These are phyloP conservation scores for Zele albiditarsus DNA, from an alignment of 2,888 invertebrate species.

Conservation along the genomic window DNA sequence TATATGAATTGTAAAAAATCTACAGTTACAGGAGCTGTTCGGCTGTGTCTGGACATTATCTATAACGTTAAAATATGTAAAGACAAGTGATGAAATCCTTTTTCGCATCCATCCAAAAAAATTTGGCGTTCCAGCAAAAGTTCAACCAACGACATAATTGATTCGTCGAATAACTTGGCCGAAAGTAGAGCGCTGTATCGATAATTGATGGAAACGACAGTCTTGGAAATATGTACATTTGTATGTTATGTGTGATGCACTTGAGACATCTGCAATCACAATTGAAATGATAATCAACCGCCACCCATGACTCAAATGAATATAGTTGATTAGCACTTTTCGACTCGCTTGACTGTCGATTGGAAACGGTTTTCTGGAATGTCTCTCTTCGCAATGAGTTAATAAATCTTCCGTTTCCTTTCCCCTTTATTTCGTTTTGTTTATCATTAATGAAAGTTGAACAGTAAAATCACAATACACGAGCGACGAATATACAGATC, in stretches of 20 bases:
- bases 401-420: background rate
- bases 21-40: background rate
- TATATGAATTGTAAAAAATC: background rate
- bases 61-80: background rate
- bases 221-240: constrained; percentile 11
- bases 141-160: background rate
- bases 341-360: constrained; percentile 12
- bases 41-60: background rate
- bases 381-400: background rate
- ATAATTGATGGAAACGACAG: background rate
- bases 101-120: background rate
- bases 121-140: background rate
- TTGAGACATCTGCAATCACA: background rate
- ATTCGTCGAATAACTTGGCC: background rate
- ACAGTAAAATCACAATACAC: constrained; percentile 17
- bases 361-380: constrained; percentile 19
- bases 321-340: background rate
- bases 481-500: background rate
- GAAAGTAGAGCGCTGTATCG: background rate
- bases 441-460: background rate
- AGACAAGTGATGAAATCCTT: background rate
- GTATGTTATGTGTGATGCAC: background rate
- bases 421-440: background rate
- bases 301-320: background rate
- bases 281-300: background rate